Percentiles rank a stretch among this genome's conserved stretches.
These are phyloP conservation scores for Drosophila borealis DNA, from an alignment of 2,888 invertebrate genomes.

Conservation along the genomic window DNA sequence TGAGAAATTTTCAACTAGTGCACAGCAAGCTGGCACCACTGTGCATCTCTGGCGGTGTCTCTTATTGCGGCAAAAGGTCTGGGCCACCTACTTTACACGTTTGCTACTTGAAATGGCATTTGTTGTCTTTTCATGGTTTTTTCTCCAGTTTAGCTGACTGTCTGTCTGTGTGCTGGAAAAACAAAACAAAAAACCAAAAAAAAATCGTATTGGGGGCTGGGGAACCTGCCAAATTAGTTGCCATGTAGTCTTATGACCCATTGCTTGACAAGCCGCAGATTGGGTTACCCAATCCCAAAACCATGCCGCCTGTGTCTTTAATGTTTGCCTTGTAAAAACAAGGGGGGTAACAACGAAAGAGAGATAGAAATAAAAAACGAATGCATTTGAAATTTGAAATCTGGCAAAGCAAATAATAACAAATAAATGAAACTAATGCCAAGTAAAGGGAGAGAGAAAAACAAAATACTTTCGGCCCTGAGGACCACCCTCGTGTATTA, in stretches of 20 bases:
- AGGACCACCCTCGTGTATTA: slow-evolving; percentile 62
- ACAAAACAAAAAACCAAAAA: slow-evolving; percentile 35
- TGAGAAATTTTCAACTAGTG: background rate
- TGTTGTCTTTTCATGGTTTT: slow-evolving; percentile 68
- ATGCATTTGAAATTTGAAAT: slow-evolving; percentile 66
- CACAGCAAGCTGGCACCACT: slow-evolving; percentile 27
- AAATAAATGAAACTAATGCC: slow-evolving; percentile 74
- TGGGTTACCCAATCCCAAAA: slow-evolving; percentile 61
- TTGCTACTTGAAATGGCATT: slow-evolving; percentile 77
- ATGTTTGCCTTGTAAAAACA: slow-evolving; percentile 54
- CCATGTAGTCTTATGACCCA: slow-evolving; percentile 69
- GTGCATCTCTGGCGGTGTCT: slow-evolving; percentile 44
- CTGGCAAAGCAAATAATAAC: slow-evolving; percentile 70
- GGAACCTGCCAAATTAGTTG: slow-evolving; percentile 71
- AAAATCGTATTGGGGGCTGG: slow-evolving; percentile 12
- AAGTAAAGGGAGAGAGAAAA: slow-evolving; percentile 11
- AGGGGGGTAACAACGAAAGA: background rate
- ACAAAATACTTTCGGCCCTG: slow-evolving; percentile 11
- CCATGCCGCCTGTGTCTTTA: slow-evolving; percentile 60
- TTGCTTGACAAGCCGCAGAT: slow-evolving; percentile 72
- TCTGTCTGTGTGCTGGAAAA: slow-evolving; percentile 58
- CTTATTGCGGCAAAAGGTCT: slow-evolving; percentile 61
- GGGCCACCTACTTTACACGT: slow-evolving; percentile 79
- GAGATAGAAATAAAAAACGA: slow-evolving; percentile 28
- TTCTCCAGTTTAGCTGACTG: slow-evolving; percentile 21